phyloP scores from a whole-genome alignment of 2,113 vertebrate genomes.

The Picathartes gymnocephalus region DNA sequence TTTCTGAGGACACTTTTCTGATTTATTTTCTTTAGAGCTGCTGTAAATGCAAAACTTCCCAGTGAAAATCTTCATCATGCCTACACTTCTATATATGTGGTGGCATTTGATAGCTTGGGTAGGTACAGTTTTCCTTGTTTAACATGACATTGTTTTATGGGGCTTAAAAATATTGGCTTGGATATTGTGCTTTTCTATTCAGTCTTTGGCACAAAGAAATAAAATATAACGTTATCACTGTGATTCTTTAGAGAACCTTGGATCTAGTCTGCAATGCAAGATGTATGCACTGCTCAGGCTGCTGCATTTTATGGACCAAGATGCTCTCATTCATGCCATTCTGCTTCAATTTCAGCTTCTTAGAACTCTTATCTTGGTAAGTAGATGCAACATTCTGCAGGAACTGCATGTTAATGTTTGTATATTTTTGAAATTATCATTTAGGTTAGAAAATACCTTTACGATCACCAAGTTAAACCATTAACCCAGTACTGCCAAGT shows the following conservation, averaged over 20 bases:
- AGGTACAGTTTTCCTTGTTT: not conserved
- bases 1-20: not conserved
- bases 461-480: rapidly evolving
- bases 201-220: not conserved
- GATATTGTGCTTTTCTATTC: not conserved
- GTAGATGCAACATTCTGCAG: not conserved
- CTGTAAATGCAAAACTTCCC: not conserved
- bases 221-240: not conserved
- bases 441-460: not conserved
- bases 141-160: not conserved
- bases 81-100: not conserved
- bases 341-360: not conserved
- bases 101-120: not conserved
- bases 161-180: not conserved
- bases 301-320: not conserved
- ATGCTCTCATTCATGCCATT: not conserved
- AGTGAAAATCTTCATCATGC: not conserved
- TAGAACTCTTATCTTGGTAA: not conserved
- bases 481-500: not conserved
- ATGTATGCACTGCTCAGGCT: not conserved
- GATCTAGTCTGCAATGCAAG: not conserved
- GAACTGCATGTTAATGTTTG: not conserved
- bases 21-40: not conserved
- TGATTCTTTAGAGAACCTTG: not conserved
- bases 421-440: not conserved